Conservation (phyloP, 2,113 vertebrate species). For the Trichomycterus rosablanca region DNA sequence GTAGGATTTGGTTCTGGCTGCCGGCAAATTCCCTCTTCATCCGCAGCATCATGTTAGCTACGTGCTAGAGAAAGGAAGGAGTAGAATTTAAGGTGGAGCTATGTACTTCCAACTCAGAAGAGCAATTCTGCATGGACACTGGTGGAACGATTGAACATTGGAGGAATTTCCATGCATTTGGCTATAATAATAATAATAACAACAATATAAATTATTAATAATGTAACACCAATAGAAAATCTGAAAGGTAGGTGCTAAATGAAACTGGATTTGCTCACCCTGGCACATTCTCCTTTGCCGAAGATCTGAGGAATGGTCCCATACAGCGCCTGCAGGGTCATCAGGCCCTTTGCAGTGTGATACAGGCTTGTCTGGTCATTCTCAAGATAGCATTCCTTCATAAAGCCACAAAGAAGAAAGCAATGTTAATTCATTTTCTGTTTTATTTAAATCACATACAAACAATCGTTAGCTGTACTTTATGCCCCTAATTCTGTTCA, state of each 20-base stretch:
- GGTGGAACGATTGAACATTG: neutral
- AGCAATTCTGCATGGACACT: neutral
- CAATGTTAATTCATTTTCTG: too few species aligned
- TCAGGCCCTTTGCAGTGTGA: constrained; percentile 93
- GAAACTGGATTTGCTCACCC: constrained; percentile 84
- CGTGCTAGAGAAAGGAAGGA: constrained; percentile 70
- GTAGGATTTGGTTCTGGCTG: constrained; percentile 86
- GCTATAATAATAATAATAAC: too few species aligned
- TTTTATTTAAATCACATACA: too few species aligned
- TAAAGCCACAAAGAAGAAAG: neutral
- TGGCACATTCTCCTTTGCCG: constrained; percentile 92
- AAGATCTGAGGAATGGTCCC: constrained; percentile 96
- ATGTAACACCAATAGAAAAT: too few species aligned
- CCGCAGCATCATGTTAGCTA: constrained; percentile 97
- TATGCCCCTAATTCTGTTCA: too few species aligned
- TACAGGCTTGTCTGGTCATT: constrained; percentile 95
- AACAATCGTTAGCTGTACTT: too few species aligned
- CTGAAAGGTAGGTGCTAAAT: too few species aligned
- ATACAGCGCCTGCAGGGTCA: constrained; percentile 91
- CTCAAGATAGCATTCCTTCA: constrained; percentile 93
- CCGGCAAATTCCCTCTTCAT: constrained; percentile 97
- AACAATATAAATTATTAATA: too few species aligned
- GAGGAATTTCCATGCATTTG: too few species aligned
- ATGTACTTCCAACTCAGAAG: neutral
- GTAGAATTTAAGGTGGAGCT: neutral